A percentile compares a stretch with the other conserved stretches of the same genome.
phyloP scores from a whole-genome alignment of 2,797 vertebrate genomes.

The Mionectes olivaceus region DNA sequence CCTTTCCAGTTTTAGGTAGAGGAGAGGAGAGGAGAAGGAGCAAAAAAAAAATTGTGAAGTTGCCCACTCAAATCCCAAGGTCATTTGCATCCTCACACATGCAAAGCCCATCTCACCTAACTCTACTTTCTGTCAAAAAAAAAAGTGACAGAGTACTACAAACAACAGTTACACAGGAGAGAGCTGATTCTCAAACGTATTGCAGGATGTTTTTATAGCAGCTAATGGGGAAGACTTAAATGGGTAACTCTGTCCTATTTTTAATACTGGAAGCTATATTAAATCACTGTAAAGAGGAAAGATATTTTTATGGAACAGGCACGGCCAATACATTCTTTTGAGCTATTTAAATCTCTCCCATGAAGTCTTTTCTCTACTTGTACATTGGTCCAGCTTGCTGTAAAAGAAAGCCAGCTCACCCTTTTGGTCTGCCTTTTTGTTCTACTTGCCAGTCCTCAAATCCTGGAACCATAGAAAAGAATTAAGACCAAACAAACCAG shows the following conservation, averaged over 20 bases:
- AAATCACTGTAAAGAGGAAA: background rate
- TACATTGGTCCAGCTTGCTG: background rate
- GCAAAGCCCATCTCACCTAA: background rate
- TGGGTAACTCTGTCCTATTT: slow-evolving; percentile 6
- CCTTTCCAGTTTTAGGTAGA: background rate
- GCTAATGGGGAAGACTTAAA: background rate
- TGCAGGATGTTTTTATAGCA: background rate
- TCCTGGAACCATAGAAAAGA: background rate
- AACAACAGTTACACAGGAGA: background rate
- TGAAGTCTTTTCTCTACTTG: background rate
- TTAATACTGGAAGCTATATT: slow-evolving; percentile 43
- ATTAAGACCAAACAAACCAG: background rate
- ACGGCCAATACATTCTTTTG: slow-evolving; percentile 23
- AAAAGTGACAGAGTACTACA: background rate
- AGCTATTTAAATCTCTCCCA: slow-evolving; percentile 40
- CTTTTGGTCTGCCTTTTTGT: background rate
- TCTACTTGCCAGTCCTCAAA: background rate
- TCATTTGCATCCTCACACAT: background rate
- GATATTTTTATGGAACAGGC: background rate
- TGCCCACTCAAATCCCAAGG: background rate
- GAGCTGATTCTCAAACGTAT: background rate
- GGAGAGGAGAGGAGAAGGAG: background rate
- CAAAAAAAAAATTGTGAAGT: background rate
- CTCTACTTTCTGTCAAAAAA: background rate
- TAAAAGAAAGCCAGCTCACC: background rate